Evolutionary conservation across 2,113 vertebrate species (phyloP).

Genomic region (Spheniscus mendiculus): DNA sequence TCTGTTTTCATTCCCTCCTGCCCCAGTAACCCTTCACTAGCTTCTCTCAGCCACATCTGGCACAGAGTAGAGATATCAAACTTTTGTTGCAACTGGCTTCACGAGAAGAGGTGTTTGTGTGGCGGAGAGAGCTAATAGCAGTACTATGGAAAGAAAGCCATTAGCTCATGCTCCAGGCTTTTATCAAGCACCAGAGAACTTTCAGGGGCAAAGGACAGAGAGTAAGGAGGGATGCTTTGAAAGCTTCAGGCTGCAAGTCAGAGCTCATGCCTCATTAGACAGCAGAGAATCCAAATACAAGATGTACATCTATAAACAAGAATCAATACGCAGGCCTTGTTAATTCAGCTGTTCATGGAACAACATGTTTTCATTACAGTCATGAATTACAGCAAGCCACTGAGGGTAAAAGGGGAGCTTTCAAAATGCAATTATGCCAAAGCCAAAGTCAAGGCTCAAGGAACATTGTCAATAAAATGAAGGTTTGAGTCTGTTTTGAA

Average conservation of each 20-base stretch:
- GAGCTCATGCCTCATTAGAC: background rate
- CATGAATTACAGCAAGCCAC: background rate
- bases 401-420: background rate
- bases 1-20: background rate
- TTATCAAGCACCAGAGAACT: background rate
- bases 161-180: background rate
- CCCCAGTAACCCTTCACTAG: background rate
- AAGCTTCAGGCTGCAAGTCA: background rate
- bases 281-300: background rate
- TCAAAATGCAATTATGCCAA: background rate
- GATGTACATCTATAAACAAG: background rate
- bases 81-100: background rate
- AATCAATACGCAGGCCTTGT: background rate
- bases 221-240: background rate
- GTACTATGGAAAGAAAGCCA: fast-evolving
- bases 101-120: background rate
- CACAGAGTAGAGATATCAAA: background rate
- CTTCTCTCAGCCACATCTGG: background rate
- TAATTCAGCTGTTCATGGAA: background rate
- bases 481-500: background rate
- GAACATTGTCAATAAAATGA: background rate
- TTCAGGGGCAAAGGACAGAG: background rate
- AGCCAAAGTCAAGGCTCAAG: background rate
- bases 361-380: background rate
- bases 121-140: background rate